Percentiles rank a stretch among this genome's conserved stretches.
These are phyloP conservation scores for Cosmia trapezina DNA, from an alignment of 2,888 invertebrate genomes.

Conservation along the genomic window DNA sequence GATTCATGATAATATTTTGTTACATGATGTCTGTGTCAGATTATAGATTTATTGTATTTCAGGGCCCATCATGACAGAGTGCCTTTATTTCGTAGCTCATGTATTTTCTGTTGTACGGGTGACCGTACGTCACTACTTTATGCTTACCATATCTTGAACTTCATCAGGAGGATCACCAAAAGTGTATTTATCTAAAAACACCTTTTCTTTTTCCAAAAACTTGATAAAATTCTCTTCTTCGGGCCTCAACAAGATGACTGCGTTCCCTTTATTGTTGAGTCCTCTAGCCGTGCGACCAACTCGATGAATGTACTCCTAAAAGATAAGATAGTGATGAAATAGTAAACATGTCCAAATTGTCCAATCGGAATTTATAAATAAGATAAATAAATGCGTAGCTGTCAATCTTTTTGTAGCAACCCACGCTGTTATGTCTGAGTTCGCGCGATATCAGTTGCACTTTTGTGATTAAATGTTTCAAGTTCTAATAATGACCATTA, in stretches of 20 bases:
- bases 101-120: neutral
- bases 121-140: neutral
- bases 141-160: constrained; percentile 81
- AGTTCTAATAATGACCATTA: neutral
- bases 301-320: constrained; percentile 98
- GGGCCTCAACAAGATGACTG: constrained; percentile 97
- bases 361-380: constrained; percentile 33
- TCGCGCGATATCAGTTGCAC: constrained; percentile 26
- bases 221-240: constrained; percentile 98
- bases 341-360: constrained; percentile 33
- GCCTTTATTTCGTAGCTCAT: neutral
- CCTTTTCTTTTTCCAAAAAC: constrained; percentile 96
- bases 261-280: constrained; percentile 96
- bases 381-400: constrained; percentile 27
- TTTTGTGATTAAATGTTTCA: constrained; percentile 8
- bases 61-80: neutral
- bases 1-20: constrained; percentile 5
- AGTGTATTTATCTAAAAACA: constrained; percentile 96
- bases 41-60: constrained; percentile 9
- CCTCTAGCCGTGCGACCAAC: constrained; percentile 99
- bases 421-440: constrained; percentile 5
- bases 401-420: constrained; percentile 28
- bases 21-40: neutral
- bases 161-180: constrained; percentile 78
- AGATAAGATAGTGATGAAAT: constrained; percentile 58